Evolutionary conservation across 2,888 invertebrate species (phyloP).

Genomic region (Meliscaeva auricollis): DNA sequence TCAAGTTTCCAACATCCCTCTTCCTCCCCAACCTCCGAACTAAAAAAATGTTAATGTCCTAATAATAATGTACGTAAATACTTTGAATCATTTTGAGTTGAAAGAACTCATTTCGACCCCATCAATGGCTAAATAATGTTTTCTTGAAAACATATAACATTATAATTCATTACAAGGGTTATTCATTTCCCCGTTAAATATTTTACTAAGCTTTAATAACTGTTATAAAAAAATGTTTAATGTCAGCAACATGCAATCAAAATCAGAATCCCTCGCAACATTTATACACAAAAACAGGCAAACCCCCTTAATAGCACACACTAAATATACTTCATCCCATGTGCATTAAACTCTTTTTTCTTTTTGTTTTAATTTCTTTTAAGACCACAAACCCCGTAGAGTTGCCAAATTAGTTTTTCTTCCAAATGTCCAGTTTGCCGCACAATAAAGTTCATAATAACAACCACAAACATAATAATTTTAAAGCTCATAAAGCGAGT

Average conservation of each 20-base stretch:
- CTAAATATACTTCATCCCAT: not conserved
- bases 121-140: not conserved
- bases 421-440: not conserved
- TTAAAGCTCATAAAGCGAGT: constrained; percentile 6
- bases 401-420: constrained; percentile 22
- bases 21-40: too few relatives aligned
- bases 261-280: not conserved
- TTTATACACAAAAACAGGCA: not conserved
- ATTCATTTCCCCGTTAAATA: not conserved
- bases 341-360: not conserved
- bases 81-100: not conserved
- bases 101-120: not conserved
- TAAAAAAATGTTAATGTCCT: too few relatives aligned
- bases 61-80: too few relatives aligned
- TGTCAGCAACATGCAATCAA: not conserved
- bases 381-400: constrained; percentile 30
- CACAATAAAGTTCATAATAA: not conserved
- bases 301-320: not conserved
- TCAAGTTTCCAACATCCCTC: too few relatives aligned
- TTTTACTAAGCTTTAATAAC: constrained; percentile 3
- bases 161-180: not conserved
- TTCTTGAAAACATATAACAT: not conserved
- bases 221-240: constrained; percentile 13
- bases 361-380: not conserved
- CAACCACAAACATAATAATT: constrained; percentile 23